phyloP scores from a whole-genome alignment of 2,888 invertebrate genomes.

The Chymomyza amoena region DNA sequence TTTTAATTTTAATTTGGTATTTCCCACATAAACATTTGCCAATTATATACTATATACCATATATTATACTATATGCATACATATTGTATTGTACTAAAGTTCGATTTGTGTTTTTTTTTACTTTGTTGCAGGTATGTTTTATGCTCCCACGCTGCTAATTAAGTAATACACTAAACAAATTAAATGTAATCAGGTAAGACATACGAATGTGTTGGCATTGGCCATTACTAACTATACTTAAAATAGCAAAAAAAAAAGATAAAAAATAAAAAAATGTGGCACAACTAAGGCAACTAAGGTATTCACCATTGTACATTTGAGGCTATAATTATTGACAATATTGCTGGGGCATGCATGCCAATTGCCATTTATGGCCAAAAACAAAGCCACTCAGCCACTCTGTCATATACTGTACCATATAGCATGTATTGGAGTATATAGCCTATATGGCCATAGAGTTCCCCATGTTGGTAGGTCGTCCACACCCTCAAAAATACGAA shows the following conservation, averaged over 20 bases:
- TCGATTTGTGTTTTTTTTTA: conserved; percentile 4
- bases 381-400: conserved; percentile 6
- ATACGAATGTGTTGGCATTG: background rate
- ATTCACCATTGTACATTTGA: background rate
- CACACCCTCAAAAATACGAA: conserved; percentile 3
- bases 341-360: conserved; percentile 23
- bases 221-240: background rate
- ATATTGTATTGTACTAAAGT: background rate
- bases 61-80: background rate
- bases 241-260: background rate
- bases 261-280: background rate
- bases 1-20: background rate
- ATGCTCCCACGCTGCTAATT: conserved; percentile 50
- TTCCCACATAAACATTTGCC: background rate
- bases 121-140: conserved; percentile 24
- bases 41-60: background rate
- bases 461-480: background rate
- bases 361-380: conserved; percentile 5
- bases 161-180: conserved; percentile 54
- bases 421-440: too few relatives aligned
- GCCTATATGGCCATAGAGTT: background rate
- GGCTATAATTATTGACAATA: conserved; percentile 8
- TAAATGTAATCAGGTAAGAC: conserved; percentile 40
- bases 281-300: background rate
- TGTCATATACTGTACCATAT: too few relatives aligned